These are phyloP conservation scores for Eubasilissa splendida DNA, from an alignment of 2,888 invertebrate species.

Conservation along the genomic window DNA sequence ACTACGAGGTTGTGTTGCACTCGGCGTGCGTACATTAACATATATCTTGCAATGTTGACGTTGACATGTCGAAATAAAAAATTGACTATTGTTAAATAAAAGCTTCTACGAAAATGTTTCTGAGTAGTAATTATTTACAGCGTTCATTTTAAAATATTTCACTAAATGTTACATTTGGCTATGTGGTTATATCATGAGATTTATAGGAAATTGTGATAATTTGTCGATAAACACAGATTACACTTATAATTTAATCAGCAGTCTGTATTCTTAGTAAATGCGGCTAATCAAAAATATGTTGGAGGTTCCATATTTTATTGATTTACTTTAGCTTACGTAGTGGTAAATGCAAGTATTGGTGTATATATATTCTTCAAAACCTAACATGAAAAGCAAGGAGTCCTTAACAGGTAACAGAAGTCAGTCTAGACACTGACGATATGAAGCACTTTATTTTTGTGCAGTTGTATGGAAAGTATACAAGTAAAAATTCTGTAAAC, in stretches of 20 bases:
- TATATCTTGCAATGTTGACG: slow-evolving; percentile 21
- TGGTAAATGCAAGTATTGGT: slow-evolving; percentile 41
- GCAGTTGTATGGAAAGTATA: slow-evolving; percentile 9
- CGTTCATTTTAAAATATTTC: slow-evolving; percentile 50
- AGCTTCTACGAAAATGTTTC: slow-evolving; percentile 47
- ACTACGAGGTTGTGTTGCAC: slow-evolving; percentile 55
- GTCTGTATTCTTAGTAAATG: slow-evolving; percentile 43
- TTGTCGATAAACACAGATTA: slow-evolving; percentile 29
- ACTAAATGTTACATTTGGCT: slow-evolving; percentile 57
- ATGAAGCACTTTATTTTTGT: slow-evolving; percentile 13
- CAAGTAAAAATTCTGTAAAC: slow-evolving; percentile 15
- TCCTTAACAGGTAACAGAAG: slow-evolving; percentile 23
- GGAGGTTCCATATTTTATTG: not conserved
- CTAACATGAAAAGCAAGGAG: slow-evolving; percentile 54
- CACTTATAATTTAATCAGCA: slow-evolving; percentile 27
- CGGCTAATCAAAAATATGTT: slow-evolving; percentile 34
- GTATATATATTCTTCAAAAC: slow-evolving; percentile 37
- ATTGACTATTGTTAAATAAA: slow-evolving; percentile 48
- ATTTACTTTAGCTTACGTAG: slow-evolving; percentile 9
- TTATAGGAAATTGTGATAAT: slow-evolving; percentile 49
- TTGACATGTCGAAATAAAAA: slow-evolving; percentile 34
- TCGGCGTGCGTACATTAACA: slow-evolving; percentile 48
- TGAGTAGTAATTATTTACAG: slow-evolving; percentile 51
- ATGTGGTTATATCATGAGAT: slow-evolving; percentile 54
- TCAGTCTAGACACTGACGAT: slow-evolving; percentile 3